phyloP scores from a whole-genome alignment of 2,888 invertebrate genomes.

The Pediacus dermestoides region DNA sequence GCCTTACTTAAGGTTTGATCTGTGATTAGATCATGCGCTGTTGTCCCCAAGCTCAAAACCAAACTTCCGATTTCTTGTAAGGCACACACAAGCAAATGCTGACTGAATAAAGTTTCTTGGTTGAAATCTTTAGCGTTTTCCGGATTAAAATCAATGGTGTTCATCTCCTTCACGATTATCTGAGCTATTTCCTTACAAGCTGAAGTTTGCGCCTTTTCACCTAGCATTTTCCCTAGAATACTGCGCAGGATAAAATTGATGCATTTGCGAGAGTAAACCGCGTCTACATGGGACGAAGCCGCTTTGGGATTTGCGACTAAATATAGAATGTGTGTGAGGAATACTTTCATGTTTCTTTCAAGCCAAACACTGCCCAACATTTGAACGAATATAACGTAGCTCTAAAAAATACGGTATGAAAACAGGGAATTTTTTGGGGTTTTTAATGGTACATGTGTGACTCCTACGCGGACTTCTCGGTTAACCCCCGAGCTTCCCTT shows the following conservation, averaged over 20 bases:
- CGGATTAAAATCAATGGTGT: conserved; percentile 87
- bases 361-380: conserved; percentile 93
- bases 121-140: conserved; percentile 89
- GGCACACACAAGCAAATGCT: conserved; percentile 88
- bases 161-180: conserved; percentile 92
- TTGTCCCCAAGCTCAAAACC: conserved; percentile 88
- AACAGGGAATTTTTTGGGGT: conserved; percentile 13
- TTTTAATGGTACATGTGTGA: conserved; percentile 80
- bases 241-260: conserved; percentile 92
- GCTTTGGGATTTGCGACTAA: conserved; percentile 94
- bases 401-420: conserved; percentile 54
- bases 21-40: conserved; percentile 83
- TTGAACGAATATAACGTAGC: conserved; percentile 93
- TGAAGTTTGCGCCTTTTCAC: conserved; percentile 94
- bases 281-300: conserved; percentile 94
- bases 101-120: conserved; percentile 86
- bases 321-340: conserved; percentile 87
- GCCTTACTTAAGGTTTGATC: conserved; percentile 77
- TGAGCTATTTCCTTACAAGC: conserved; percentile 93
- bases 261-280: conserved; percentile 96
- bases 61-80: conserved; percentile 91
- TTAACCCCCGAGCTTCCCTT: conserved; percentile 92
- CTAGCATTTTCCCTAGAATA: conserved; percentile 88
- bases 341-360: conserved; percentile 82
- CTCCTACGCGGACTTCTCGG: conserved; percentile 93